Evolutionary conservation across 1,140 invertebrate species (phyloP).

Genomic region (Drosophila ercepeae): DNA sequence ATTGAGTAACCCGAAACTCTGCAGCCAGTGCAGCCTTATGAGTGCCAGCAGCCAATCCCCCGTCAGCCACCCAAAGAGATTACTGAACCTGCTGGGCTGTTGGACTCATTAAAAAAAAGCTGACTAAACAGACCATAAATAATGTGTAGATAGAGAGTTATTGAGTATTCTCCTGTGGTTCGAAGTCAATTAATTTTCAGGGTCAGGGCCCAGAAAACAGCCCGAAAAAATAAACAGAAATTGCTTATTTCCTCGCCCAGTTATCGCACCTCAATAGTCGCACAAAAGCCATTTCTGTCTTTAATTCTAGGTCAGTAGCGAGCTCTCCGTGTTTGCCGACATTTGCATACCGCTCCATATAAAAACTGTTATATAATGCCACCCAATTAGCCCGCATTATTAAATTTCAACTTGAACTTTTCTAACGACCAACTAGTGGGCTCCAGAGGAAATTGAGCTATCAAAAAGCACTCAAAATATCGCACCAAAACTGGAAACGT

Average conservation of each 20-base stretch:
- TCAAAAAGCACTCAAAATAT: constrained; percentile 49
- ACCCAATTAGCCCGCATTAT: constrained; percentile 69
- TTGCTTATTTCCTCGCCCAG: constrained; percentile 70
- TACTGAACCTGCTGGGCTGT: constrained; percentile 59
- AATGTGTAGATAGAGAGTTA: constrained; percentile 32
- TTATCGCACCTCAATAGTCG: constrained; percentile 60
- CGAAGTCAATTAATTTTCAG: constrained; percentile 75
- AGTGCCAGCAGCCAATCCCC: constrained; percentile 48
- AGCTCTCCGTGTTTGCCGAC: constrained; percentile 43
- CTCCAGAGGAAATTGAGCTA: constrained; percentile 48
- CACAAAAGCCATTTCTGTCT: constrained; percentile 50
- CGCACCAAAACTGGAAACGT: constrained; percentile 21
- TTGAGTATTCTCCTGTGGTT: constrained; percentile 26
- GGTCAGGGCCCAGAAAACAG: constrained; percentile 59
- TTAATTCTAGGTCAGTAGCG: constrained; percentile 68
- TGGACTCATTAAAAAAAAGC: constrained; percentile 61
- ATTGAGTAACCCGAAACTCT: constrained; percentile 62
- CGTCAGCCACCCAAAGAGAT: constrained; percentile 38
- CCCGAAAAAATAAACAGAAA: constrained; percentile 49
- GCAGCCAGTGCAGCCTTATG: constrained; percentile 45
- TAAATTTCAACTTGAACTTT: constrained; percentile 76
- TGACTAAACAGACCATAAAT: constrained; percentile 68
- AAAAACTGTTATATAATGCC: constrained; percentile 52
- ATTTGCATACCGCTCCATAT: constrained; percentile 60
- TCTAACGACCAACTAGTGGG: constrained; percentile 15